phyloP scores from a whole-genome alignment of 53 echinoderm and acorn worm genomes.

The Hippasteria phrygiana region DNA sequence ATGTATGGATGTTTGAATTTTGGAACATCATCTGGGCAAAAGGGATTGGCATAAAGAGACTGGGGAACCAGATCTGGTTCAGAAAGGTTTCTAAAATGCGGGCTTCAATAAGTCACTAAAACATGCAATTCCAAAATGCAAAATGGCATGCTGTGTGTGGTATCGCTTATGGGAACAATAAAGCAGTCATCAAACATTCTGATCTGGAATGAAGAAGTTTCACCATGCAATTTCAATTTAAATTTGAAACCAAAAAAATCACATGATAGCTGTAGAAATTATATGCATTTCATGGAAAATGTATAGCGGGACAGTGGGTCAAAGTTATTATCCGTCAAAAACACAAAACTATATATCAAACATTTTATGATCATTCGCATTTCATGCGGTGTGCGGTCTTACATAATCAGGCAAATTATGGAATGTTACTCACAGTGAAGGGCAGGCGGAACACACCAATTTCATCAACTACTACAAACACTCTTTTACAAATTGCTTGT shows the following conservation, averaged over 20 bases:
- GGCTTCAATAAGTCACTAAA: too few relatives aligned
- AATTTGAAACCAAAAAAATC: background rate
- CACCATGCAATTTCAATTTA: background rate
- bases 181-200: too few relatives aligned
- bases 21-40: too few relatives aligned
- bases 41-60: too few relatives aligned
- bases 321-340: too few relatives aligned
- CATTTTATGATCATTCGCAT: background rate
- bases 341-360: background rate
- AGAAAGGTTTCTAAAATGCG: too few relatives aligned
- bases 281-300: background rate
- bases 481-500: background rate
- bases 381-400: constrained; percentile 15
- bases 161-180: too few relatives aligned
- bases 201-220: background rate
- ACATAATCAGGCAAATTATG: background rate
- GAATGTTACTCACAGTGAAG: constrained; percentile 29
- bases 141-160: too few relatives aligned
- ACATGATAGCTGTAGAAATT: background rate
- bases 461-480: background rate
- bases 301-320: too few relatives aligned
- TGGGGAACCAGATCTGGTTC: too few relatives aligned
- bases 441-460: background rate
- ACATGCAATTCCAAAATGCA: too few relatives aligned
- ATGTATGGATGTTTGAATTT: background rate